Base-by-base conservation (phyloP, 2,113 vertebrate genomes). In the Otocyon megalotis region DNA sequence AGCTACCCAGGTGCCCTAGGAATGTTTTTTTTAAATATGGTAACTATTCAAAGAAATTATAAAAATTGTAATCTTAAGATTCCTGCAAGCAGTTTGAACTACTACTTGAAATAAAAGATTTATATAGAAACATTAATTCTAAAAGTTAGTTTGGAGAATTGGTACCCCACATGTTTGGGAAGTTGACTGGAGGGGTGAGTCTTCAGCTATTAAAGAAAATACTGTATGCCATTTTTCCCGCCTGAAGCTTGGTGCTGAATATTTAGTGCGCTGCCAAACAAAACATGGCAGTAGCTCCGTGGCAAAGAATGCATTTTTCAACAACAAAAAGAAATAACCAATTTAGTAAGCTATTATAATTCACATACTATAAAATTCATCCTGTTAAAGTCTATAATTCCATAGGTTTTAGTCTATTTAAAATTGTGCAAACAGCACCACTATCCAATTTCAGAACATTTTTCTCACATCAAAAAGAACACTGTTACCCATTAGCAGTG, bases 41-140 rank as follows among this genome's bases (percentile, higher is more conserved):
- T 89, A 72, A 26, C n/a, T 86, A 22, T 48, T 76, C 24, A 53
- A 88, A 88, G 43, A 96, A 88, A 84, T 95, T 76, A 30, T 62
- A 48, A 72, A 80, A 76, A 63, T 28, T 35, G 11, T 56, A 65
- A 56, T 48, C 35, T 88, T 88, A 92, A 88, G 16, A 87, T 81
- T 26, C 20, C 58, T 54, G 8, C 26, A 71, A 13, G 32, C 16
- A 65, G 16, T 76, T 90, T 84, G 69, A 90, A 67, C 8, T 92
- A 26, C 54, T 63, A 48, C 67, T 82, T 92, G 72, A 71, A 96
- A 60, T 9, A 65, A 92, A 88, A 82, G 16, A 83, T 82, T 54
- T 56, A 48, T 28, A 5, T 56, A 37, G 56, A 82, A 65, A 17
- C 35, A 30, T 65, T 95, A 77, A 80, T 60, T 24, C 35, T 93